phyloP scores from a whole-genome alignment of 2,113 vertebrate species.

The Pycnonotus jocosus region DNA sequence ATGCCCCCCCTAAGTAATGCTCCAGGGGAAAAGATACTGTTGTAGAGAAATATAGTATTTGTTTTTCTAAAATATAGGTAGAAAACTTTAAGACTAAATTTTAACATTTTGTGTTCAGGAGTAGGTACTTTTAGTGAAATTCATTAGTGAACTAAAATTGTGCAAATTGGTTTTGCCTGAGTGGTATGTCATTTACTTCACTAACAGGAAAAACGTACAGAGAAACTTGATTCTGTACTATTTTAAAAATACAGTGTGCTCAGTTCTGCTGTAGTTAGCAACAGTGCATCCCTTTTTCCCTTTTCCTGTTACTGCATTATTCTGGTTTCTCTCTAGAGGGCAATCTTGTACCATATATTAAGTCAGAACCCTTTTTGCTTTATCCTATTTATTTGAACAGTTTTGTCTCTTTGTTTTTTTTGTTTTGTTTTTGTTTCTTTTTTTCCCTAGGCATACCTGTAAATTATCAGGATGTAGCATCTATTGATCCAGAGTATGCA shows the following conservation, averaged over 20 bases:
- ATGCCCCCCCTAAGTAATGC: neutral
- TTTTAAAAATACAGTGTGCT: neutral
- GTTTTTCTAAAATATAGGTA: neutral
- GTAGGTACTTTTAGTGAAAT: neutral
- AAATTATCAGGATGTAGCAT: conserved; percentile 97
- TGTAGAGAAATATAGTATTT: neutral
- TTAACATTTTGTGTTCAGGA: neutral
- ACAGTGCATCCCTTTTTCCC: neutral
- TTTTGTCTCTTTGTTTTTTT: neutral
- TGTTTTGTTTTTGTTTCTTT: neutral
- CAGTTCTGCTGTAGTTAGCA: neutral
- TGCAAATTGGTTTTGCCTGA: neutral
- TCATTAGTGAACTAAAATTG: neutral
- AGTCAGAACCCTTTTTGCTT: neutral
- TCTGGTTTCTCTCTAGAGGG: conserved; percentile 72
- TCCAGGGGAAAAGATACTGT: neutral
- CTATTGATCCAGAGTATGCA: conserved; percentile 97
- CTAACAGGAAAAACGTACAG: neutral
- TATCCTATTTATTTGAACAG: neutral
- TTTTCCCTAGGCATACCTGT: conserved; percentile 87
- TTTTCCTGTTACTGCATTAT: conserved; percentile 40
- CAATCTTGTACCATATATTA: conserved; percentile 65
- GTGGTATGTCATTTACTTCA: neutral
- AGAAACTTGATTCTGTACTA: neutral
- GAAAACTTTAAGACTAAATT: neutral